phyloP scores from a whole-genome alignment of 2,797 vertebrate genomes.

The Garrulus glandarius region DNA sequence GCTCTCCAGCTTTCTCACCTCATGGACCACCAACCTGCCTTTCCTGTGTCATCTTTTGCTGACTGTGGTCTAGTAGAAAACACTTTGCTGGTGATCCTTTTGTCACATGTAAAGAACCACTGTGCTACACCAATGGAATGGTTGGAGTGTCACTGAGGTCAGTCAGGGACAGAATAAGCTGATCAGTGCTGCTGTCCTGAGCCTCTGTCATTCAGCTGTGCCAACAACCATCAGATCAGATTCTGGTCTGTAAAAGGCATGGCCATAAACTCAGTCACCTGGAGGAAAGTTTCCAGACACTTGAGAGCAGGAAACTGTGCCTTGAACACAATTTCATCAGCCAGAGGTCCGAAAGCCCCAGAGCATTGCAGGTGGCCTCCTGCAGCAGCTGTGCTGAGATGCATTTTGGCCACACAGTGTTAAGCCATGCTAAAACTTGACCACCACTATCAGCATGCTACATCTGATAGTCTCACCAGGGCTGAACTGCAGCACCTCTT shows the following conservation, averaged over 20 bases:
- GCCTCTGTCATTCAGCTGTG: not conserved
- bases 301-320: not conserved
- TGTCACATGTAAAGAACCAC: not conserved
- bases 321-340: not conserved
- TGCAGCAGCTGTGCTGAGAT: not conserved
- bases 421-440: not conserved
- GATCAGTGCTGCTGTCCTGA: not conserved
- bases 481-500: not conserved
- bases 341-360: not conserved
- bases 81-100: not conserved
- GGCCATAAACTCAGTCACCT: not conserved
- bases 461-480: not conserved
- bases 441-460: fast-evolving
- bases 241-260: not conserved
- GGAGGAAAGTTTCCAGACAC: not conserved
- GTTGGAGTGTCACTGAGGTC: not conserved
- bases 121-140: not conserved
- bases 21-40: not conserved
- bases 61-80: not conserved
- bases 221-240: not conserved
- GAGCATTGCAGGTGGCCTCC: not conserved
- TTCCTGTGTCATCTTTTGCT: not conserved
- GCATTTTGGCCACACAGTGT: not conserved
- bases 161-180: constrained; percentile 9
- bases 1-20: not conserved